These are phyloP conservation scores for Coptodon rendalli DNA, from an alignment of 2,113 vertebrate genomes.

Conservation along the genomic window DNA sequence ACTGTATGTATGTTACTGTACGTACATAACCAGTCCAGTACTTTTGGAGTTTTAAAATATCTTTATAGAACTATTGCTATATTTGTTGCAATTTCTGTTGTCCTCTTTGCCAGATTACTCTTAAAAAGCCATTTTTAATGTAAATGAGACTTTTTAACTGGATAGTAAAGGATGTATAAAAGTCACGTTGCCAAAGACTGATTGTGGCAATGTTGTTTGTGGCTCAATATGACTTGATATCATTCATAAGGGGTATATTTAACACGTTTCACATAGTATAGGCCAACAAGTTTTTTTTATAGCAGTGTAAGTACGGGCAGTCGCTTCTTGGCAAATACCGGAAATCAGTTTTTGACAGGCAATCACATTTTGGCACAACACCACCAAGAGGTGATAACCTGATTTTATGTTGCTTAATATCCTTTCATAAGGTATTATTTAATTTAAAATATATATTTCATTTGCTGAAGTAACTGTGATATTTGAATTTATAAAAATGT, in stretches of 20 bases:
- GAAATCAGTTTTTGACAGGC: not conserved
- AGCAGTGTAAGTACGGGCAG: accelerated
- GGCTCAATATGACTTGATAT: not conserved
- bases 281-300: not conserved
- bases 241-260: not conserved
- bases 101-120: not conserved
- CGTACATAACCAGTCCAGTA: not conserved
- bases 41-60: not conserved
- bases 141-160: not conserved
- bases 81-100: not conserved
- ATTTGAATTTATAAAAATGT: not conserved
- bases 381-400: not conserved
- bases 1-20: accelerated
- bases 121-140: not conserved
- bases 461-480: not conserved
- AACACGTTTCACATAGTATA: not conserved
- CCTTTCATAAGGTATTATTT: accelerated
- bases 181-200: not conserved
- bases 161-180: not conserved
- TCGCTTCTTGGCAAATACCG: not conserved
- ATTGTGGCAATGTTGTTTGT: not conserved
- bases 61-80: not conserved
- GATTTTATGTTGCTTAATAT: not conserved
- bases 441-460: not conserved
- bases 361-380: not conserved